Evolutionary conservation across 2,113 vertebrate genomes (phyloP), one percentile per base, ranked within the genome.

Genomic region (Melanerpes aurifrons): DNA sequence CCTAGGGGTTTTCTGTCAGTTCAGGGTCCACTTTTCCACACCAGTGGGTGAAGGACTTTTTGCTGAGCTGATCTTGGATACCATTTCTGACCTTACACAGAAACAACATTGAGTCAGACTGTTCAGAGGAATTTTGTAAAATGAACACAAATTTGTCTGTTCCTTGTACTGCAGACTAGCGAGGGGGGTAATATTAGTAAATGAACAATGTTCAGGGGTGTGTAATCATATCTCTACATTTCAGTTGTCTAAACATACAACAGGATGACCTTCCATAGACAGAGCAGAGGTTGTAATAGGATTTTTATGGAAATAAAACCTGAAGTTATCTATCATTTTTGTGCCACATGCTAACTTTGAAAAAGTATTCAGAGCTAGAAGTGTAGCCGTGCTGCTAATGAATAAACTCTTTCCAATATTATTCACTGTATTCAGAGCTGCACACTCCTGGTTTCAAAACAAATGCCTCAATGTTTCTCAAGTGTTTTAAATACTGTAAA

Each of bases 1-100:
- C 94, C 95, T 96, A 97, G 80, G 92, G 91, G 68, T 94, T 95
- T 96, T 87, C 96, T 98, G 96, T 97, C 97, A 97, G 94, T 94
- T 95, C 89, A 96, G 97, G 94, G 94, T 86, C 92, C 71, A 1
- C 94, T 92, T 92, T 96, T 77, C 53, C 17, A 2, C 32, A 71
- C 72, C 70, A 68, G 40, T 5, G 25, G n/a, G 82, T 89, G 82
- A 90, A 97, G 79, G 68, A 92, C 66, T 35, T 70, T 91, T 80
- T 93, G 69, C 40, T 9, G 95, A 78, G 85, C 40, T 9, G 95
- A 78, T 83, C 57, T n/a, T 83, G 50, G 24, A 68, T 82, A 68
- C 22, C 8, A n/a, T 32, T 67, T 93, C 21, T 76, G 80, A 88
- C 18, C 56, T 89, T 85, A 56, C 47, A 63, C 14, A 58, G 40